Percentiles rank a stretch among this genome's conserved stretches.
phyloP scores from a whole-genome alignment of 2,797 vertebrate genomes.

The Allobates femoralis region DNA sequence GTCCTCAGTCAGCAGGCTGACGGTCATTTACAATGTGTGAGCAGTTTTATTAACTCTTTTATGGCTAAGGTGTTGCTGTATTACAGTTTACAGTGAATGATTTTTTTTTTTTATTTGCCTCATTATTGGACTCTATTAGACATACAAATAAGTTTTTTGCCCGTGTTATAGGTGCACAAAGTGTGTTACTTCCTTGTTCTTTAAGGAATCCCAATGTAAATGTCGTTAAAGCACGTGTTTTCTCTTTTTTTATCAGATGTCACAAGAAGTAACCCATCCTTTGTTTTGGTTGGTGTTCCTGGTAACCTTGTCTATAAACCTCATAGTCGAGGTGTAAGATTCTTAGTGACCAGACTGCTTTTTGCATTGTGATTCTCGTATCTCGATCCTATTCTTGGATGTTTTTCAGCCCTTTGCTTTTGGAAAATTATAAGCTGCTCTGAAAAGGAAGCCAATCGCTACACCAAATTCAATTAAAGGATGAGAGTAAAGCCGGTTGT shows the following conservation, averaged over 20 bases:
- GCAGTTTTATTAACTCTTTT: background rate
- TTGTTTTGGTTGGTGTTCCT: background rate
- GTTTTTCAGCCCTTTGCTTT: background rate
- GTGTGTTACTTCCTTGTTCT: background rate
- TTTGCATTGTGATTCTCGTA: background rate
- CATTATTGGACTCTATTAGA: no score
- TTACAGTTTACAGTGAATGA: background rate
- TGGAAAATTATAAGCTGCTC: slow-evolving; percentile 41
- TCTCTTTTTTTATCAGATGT: background rate
- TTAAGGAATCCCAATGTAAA: background rate
- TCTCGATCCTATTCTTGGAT: background rate
- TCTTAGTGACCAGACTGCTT: background rate
- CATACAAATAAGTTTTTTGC: no score
- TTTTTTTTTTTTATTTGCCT: background rate
- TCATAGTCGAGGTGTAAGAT: background rate
- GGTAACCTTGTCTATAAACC: background rate
- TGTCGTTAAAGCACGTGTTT: background rate
- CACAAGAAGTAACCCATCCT: background rate
- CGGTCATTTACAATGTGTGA: background rate
- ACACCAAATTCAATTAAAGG: slow-evolving; percentile 54
- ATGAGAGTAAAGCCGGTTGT: slow-evolving; percentile 35
- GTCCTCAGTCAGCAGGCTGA: background rate
- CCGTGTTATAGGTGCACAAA: background rate
- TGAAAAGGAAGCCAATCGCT: slow-evolving; percentile 31
- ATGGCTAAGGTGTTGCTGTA: background rate